These are phyloP conservation scores for Mesocricetus auratus DNA, from an alignment of 2,113 vertebrate species.

Conservation along the genomic window DNA sequence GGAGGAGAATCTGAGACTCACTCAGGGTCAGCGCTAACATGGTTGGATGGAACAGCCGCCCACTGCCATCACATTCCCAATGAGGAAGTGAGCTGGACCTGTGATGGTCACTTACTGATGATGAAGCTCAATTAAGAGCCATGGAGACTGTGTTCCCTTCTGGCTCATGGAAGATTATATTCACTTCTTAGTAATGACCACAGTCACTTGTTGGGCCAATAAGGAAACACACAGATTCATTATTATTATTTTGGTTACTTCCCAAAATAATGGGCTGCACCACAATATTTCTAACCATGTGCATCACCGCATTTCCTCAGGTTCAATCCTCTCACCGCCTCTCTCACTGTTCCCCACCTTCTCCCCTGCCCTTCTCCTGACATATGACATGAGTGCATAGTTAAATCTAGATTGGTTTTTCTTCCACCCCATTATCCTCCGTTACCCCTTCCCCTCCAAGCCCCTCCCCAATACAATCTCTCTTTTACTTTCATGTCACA, in stretches of 20 bases:
- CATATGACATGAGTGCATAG: not conserved
- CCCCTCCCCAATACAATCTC: not conserved
- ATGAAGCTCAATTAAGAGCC: not conserved
- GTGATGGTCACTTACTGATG: not conserved
- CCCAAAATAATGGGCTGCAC: not conserved
- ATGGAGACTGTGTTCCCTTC: not conserved
- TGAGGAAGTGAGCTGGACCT: not conserved
- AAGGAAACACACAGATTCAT: not conserved
- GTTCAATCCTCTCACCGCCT: too few species aligned
- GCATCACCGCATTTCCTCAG: not conserved
- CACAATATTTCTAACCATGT: not conserved
- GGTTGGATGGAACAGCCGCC: too few species aligned
- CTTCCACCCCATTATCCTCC: not conserved
- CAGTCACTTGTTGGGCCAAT: not conserved
- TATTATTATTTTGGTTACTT: not conserved
- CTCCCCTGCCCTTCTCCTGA: too few species aligned
- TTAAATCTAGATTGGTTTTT: not conserved
- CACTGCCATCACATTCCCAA: too few species aligned
- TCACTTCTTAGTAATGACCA: slow-evolving; percentile 23
- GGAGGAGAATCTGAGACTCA: not conserved
- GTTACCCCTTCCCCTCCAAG: not conserved
- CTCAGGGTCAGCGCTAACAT: not conserved
- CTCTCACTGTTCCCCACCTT: not conserved
- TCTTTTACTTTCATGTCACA: not conserved
- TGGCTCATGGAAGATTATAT: not conserved